phyloP scores from a whole-genome alignment of 2,113 vertebrate species.

The Todiramphus saurophagus region DNA sequence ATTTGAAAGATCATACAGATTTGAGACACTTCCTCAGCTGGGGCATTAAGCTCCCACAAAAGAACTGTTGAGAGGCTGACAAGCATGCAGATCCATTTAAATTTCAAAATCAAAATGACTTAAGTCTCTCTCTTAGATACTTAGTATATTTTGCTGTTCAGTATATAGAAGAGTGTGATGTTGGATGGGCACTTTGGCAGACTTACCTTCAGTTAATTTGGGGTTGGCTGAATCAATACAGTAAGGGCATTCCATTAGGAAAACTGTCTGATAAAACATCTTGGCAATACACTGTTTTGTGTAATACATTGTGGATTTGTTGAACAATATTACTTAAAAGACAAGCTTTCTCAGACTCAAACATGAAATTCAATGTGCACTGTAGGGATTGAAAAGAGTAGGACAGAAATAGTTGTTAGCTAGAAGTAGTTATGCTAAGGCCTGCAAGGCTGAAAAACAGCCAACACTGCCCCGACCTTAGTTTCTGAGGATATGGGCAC shows the following conservation, averaged over 20 bases:
- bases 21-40: background rate
- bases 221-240: background rate
- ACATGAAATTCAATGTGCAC: background rate
- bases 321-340: background rate
- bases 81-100: background rate
- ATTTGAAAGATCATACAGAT: background rate
- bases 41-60: background rate
- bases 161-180: background rate
- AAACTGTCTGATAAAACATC: background rate
- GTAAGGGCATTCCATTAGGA: background rate
- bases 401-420: no score
- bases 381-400: background rate
- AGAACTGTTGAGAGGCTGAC: background rate
- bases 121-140: background rate
- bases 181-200: slow-evolving; percentile 12
- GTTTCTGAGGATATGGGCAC: background rate
- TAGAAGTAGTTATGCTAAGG: no score
- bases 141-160: background rate
- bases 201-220: background rate
- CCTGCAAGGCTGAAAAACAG: no score
- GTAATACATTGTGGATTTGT: background rate
- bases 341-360: background rate
- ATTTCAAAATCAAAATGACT: background rate
- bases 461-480: background rate
- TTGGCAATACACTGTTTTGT: background rate